phyloP scores from a whole-genome alignment of 2,888 invertebrate species.

The Caenorhabditis sp. region DNA sequence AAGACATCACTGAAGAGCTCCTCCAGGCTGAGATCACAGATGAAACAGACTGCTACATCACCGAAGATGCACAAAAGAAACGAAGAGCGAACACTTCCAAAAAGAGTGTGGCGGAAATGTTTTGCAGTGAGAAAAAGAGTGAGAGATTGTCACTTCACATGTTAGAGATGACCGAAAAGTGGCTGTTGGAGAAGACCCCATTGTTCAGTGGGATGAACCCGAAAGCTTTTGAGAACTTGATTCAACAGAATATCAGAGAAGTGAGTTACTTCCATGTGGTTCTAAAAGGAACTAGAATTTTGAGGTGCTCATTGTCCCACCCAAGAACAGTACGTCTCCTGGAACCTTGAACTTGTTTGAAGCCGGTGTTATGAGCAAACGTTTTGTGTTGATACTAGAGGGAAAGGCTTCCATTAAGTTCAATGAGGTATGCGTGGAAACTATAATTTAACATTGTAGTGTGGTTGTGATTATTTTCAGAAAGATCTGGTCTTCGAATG shows the following conservation, averaged over 20 bases:
- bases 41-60: conserved; percentile 91
- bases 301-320: conserved; percentile 54
- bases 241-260: conserved; percentile 67
- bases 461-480: conserved; percentile 49
- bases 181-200: conserved; percentile 54
- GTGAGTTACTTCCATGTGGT: too few species aligned
- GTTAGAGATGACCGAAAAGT: conserved; percentile 61
- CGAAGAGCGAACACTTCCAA: conserved; percentile 58
- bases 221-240: conserved; percentile 63
- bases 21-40: conserved; percentile 98
- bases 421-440: conserved; percentile 40
- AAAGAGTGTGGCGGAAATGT: conserved; percentile 43
- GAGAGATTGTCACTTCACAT: conserved; percentile 58
- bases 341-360: conserved; percentile 79
- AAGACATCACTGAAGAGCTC: conserved; percentile 80
- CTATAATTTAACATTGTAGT: neutral
- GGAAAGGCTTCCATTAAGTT: conserved; percentile 86
- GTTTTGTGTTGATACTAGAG: conserved; percentile 94
- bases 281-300: too few species aligned
- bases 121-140: conserved; percentile 62
- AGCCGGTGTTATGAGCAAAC: conserved; percentile 88
- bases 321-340: conserved; percentile 50
- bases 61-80: conserved; percentile 79
- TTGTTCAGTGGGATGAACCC: conserved; percentile 60
- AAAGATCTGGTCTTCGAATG: conserved; percentile 89